Evolutionary conservation across 37 sponge, comb jelly and placozoan genomes (phyloP), one percentile per base, ranked within the genome.

Genomic region (Cladorhizidae sp.): DNA sequence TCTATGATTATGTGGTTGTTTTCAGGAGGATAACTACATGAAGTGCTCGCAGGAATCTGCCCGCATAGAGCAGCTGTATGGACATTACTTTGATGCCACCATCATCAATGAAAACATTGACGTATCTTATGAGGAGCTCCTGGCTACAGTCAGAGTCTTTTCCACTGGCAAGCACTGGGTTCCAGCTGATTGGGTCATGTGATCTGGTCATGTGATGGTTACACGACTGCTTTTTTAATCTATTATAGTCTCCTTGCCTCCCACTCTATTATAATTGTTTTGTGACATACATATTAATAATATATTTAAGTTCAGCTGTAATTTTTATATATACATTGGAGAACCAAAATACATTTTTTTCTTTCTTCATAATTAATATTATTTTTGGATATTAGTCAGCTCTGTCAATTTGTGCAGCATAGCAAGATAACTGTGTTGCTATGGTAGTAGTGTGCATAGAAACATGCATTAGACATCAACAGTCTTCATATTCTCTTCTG

Each of bases 51-150:
- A 81, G 17, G 93, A 92, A 62, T 85, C 93, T 3, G 64, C 40
- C 28, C 68, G 65, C 33, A 92, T 92, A 57, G 93, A 92, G 62
- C 42, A 72, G 35, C 57, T 85, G 12, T 92, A 88, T 64, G 79
- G 83, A 5, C 88, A 80, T 75, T 88, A 72, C 40, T 92, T 92
- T 72, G 93, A 92, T 81, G 85, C 89, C 38, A 81, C 89, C 32
- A 92, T 92, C 40, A 63, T 92, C 45, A 92, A 92, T 32, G 88
- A 92, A 40, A 86, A 92, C 74, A 92, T 92, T 29, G 93, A 92
- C 63, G 72, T 88, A 3, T 85, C 93, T 25, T 92, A 92, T 59
- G 93, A 92, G 45, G 89, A 92, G 29, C 78, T 92, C 39, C 39
- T 87, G 36, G 69, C 88, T 0, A 73, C 78, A 9, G 80, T 92